A percentile compares a stretch with the other conserved stretches of the same genome.
Conservation (phyloP, 2,888 invertebrate species). For the Steinernema carpocapsae region DNA sequence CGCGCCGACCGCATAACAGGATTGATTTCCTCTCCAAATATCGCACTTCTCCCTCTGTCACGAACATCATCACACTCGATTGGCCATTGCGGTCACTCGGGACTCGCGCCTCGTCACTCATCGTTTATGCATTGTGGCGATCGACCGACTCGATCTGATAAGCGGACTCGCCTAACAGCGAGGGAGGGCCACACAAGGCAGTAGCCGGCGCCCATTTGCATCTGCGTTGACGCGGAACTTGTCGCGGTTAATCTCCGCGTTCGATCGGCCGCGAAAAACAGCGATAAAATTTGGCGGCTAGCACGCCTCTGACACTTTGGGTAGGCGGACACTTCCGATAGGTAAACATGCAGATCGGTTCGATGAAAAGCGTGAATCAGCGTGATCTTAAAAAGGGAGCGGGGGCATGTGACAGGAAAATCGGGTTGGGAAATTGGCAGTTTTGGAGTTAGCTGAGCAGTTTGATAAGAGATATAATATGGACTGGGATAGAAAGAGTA, state of each 20-base stretch:
- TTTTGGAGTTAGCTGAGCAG: no score
- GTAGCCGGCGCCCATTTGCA: slow-evolving; percentile 14
- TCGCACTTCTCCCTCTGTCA: slow-evolving; percentile 1
- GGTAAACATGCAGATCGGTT: no score
- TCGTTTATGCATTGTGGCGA: slow-evolving; percentile 33
- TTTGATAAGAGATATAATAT: no score
- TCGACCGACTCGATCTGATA: slow-evolving; percentile 31
- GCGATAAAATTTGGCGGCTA: slow-evolving; percentile 29
- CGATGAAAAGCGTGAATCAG: no score
- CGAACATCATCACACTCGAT: background rate
- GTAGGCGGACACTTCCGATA: no score
- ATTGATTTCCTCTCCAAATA: background rate
- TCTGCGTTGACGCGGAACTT: background rate
- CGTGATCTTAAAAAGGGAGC: no score
- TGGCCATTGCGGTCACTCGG: slow-evolving; percentile 30
- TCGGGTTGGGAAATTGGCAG: no score
- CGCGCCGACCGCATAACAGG: slow-evolving; percentile 24
- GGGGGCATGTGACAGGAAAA: no score
- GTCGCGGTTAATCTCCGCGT: slow-evolving; percentile 26
- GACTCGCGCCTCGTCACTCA: background rate
- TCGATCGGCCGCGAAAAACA: slow-evolving; percentile 22
- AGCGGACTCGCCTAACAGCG: background rate
- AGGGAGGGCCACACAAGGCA: background rate
- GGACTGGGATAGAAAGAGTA: no score
- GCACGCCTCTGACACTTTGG: background rate